Percentiles rank a stretch among this genome's conserved stretches.
Evolutionary conservation across 2,888 invertebrate genomes (phyloP).

Genomic region (Gordius sp.): DNA sequence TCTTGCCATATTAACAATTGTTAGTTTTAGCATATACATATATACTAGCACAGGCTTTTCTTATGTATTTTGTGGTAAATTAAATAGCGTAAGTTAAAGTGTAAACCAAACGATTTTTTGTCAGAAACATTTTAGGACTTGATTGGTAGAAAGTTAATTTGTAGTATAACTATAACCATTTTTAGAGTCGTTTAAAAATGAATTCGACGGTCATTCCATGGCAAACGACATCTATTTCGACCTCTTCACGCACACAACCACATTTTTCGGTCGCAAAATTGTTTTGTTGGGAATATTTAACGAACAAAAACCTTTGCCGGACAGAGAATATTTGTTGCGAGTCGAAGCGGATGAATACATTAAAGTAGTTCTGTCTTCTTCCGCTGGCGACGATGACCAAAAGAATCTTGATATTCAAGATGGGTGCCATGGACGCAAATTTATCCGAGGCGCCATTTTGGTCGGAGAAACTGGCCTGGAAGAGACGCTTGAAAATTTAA

Average conservation of each 20-base stretch:
- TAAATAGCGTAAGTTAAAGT: too few species aligned
- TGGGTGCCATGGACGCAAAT: constrained; percentile 45
- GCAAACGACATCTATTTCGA: constrained; percentile 71
- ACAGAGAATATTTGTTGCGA: constrained; percentile 9
- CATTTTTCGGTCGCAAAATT: constrained; percentile 67
- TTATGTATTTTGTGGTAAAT: too few species aligned
- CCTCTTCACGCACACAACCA: constrained; percentile 78
- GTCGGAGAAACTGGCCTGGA: constrained; percentile 89
- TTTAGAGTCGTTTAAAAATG: too few species aligned
- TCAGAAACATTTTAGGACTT: too few species aligned
- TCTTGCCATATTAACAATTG: too few species aligned
- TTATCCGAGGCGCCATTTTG: constrained; percentile 62
- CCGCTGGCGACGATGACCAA: too few species aligned
- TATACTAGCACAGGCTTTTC: too few species aligned
- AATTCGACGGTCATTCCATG: neutral
- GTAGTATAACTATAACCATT: too few species aligned
- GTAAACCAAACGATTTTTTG: too few species aligned
- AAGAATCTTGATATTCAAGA: too few species aligned
- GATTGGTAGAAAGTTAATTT: constrained; percentile 13
- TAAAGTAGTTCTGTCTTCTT: constrained; percentile 56
- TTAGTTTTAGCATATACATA: too few species aligned
- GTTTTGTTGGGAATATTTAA: constrained; percentile 68
- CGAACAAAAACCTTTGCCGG: constrained; percentile 20
- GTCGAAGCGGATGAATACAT: constrained; percentile 34
- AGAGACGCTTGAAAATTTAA: constrained; percentile 89